Conservation (phyloP, 2,888 invertebrate species). For the Spodoptera picta region DNA sequence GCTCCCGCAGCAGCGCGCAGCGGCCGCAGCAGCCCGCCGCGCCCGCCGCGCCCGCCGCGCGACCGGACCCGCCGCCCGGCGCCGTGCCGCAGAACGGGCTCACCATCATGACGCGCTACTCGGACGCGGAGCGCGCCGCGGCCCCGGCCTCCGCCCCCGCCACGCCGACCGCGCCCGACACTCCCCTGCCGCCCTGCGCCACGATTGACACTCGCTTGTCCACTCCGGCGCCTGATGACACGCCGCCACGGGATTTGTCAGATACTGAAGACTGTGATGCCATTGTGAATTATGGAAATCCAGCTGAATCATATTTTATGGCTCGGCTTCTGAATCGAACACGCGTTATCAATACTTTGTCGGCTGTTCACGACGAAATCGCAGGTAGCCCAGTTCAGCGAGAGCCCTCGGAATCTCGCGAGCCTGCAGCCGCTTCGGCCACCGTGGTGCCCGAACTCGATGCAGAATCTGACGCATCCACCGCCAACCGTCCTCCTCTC, state of each 20-base stretch:
- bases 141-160: slow-evolving; percentile 64
- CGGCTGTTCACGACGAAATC: slow-evolving; percentile 80
- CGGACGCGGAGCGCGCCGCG: slow-evolving; percentile 71
- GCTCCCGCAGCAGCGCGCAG: slow-evolving; percentile 71
- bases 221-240: slow-evolving; percentile 53
- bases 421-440: slow-evolving; percentile 43
- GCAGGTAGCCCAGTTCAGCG: slow-evolving; percentile 43
- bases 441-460: slow-evolving; percentile 48
- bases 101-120: slow-evolving; percentile 85
- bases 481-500: slow-evolving; percentile 41
- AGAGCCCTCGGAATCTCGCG: slow-evolving; percentile 49
- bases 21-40: slow-evolving; percentile 52
- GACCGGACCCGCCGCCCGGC: slow-evolving; percentile 52
- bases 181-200: slow-evolving; percentile 76
- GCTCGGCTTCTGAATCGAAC: slow-evolving; percentile 79
- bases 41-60: slow-evolving; percentile 38
- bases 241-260: slow-evolving; percentile 48
- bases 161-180: slow-evolving; percentile 60
- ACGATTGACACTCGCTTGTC: slow-evolving; percentile 74
- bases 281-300: slow-evolving; percentile 82
- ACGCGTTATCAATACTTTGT: slow-evolving; percentile 79
- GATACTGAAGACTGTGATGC: slow-evolving; percentile 65
- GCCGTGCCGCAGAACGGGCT: slow-evolving; percentile 81
- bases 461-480: slow-evolving; percentile 34
- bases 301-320: slow-evolving; percentile 85